Evolutionary conservation across 1,140 invertebrate species (phyloP).

Genomic region (Ips typographus): DNA sequence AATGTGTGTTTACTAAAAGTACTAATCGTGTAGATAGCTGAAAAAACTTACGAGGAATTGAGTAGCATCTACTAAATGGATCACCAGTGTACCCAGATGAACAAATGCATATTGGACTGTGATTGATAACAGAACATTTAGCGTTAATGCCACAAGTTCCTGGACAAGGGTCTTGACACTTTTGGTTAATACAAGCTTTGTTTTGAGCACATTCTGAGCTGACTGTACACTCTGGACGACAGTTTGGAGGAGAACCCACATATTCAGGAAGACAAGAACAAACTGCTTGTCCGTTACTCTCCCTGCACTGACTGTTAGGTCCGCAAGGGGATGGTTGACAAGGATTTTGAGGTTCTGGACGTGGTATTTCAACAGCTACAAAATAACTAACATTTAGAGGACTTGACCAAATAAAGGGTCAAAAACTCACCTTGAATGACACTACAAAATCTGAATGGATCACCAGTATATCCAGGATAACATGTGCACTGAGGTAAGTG

Average conservation of each 20-base stretch:
- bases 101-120: slow-evolving; percentile 65
- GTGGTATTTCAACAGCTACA: slow-evolving; percentile 54
- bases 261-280: slow-evolving; percentile 74
- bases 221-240: slow-evolving; percentile 76
- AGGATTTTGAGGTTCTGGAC: slow-evolving; percentile 54
- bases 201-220: slow-evolving; percentile 74
- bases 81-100: slow-evolving; percentile 59
- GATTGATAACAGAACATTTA: slow-evolving; percentile 66
- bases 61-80: slow-evolving; percentile 60
- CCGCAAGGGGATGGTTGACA: slow-evolving; percentile 69
- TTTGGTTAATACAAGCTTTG: slow-evolving; percentile 72
- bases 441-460: slow-evolving; percentile 62
- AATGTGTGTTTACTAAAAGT: slow-evolving; percentile 9
- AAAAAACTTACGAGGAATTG: slow-evolving; percentile 53
- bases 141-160: slow-evolving; percentile 65
- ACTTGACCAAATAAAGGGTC: not conserved
- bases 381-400: slow-evolving; percentile 44
- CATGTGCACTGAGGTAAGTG: slow-evolving; percentile 62
- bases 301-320: slow-evolving; percentile 70
- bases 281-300: slow-evolving; percentile 59
- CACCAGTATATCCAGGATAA: slow-evolving; percentile 60
- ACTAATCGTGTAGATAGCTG: not conserved
- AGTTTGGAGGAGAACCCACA: slow-evolving; percentile 72
- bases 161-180: slow-evolving; percentile 74
- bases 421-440: slow-evolving; percentile 58